Conservation (phyloP, 2,797 vertebrate genomes). For the Acanthurus lineatus region DNA sequence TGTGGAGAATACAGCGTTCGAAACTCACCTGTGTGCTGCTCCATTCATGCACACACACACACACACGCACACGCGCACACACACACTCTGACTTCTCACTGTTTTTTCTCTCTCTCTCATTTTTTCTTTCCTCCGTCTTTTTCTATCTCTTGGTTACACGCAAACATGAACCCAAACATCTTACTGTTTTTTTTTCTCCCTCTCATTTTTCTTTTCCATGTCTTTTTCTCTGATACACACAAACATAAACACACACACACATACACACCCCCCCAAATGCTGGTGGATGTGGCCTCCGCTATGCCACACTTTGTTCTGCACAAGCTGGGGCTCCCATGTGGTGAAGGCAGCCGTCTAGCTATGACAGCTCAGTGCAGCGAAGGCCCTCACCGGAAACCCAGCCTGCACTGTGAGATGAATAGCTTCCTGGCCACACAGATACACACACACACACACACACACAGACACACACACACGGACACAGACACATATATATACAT, state of each 20-base stretch:
- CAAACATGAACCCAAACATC: conserved; percentile 28
- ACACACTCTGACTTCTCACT: conserved; percentile 29
- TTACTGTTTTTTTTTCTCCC: conserved; percentile 3
- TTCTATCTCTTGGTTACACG: conserved; percentile 32
- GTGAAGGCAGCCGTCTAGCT: conserved; percentile 73
- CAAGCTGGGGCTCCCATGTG: conserved; percentile 72
- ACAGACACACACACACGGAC: conserved; percentile 38
- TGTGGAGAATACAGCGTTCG: conserved; percentile 72
- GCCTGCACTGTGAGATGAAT: conserved; percentile 76
- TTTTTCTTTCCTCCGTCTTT: conserved; percentile 44
- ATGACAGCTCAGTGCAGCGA: conserved; percentile 73
- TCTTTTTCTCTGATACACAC: conserved; percentile 45
- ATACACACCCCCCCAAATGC: background rate
- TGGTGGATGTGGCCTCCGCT: conserved; percentile 69
- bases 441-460: conserved; percentile 26
- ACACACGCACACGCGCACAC: conserved; percentile 33
- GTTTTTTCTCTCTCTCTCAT: conserved; percentile 12
- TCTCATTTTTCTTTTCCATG: conserved; percentile 42
- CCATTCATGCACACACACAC: conserved; percentile 44
- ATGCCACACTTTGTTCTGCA: conserved; percentile 70
- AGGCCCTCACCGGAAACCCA: conserved; percentile 80
- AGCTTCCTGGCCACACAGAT: conserved; percentile 78
- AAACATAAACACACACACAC: conserved; percentile 24
- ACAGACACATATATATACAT: conserved; percentile 37
- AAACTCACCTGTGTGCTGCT: conserved; percentile 72